These are phyloP conservation scores for Cheirogaleus major DNA, from an alignment of 2,797 vertebrate genomes.

Conservation along the genomic window DNA sequence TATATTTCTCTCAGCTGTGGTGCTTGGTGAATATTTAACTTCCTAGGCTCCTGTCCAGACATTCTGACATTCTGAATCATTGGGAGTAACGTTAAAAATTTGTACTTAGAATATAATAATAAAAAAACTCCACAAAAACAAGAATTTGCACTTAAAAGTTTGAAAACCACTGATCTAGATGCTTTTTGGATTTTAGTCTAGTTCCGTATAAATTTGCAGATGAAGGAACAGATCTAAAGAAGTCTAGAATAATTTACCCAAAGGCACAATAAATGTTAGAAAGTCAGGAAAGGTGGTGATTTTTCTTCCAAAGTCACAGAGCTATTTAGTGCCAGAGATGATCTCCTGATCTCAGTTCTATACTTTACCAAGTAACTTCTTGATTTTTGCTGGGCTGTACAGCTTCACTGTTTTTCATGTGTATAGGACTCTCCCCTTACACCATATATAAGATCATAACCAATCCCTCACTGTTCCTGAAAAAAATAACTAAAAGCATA, in stretches of 20 bases:
- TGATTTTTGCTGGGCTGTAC: background rate
- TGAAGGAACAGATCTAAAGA: background rate
- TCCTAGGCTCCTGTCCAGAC: background rate
- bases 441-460: background rate
- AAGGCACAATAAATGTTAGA: background rate
- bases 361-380: background rate
- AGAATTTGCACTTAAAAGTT: background rate
- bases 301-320: background rate
- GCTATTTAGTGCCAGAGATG: background rate
- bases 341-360: background rate
- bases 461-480: background rate
- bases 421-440: background rate
- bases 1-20: background rate
- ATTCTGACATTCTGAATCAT: slow-evolving; percentile 26
- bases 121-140: too few relatives aligned
- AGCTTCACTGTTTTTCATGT: background rate
- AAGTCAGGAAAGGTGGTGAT: background rate
- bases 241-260: background rate
- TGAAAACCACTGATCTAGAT: background rate
- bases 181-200: background rate
- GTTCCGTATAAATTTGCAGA: background rate
- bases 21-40: background rate
- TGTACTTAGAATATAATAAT: background rate
- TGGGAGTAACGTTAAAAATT: background rate
- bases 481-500: background rate